Conservation (phyloP, 1,140 invertebrate genomes). For the Andrena cerasifolii region DNA sequence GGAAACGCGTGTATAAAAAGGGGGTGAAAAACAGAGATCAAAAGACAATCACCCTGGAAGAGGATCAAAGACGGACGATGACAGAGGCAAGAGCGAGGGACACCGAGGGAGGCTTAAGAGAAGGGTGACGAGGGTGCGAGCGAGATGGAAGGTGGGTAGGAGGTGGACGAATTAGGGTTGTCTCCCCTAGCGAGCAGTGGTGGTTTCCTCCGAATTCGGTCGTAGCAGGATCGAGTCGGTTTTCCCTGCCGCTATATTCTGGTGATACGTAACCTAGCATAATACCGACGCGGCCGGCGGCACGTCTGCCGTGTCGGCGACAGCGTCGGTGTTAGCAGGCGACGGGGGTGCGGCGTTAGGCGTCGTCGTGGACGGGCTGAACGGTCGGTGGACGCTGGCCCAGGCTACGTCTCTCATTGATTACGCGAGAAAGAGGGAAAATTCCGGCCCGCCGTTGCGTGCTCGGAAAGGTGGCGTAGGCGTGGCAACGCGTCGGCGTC, state of each 20-base stretch:
- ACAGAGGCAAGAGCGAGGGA: neutral
- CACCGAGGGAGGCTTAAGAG: constrained; percentile 15
- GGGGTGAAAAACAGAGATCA: constrained; percentile 31
- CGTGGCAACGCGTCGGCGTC: constrained; percentile 79
- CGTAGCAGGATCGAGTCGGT: constrained; percentile 48
- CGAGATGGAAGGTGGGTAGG: no score
- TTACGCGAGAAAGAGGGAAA: constrained; percentile 82
- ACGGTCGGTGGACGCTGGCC: constrained; percentile 70
- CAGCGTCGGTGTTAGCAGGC: constrained; percentile 48
- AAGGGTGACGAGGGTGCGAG: neutral
- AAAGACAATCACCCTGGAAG: constrained; percentile 29
- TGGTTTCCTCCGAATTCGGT: constrained; percentile 46
- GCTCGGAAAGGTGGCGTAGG: constrained; percentile 79
- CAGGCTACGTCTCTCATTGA: constrained; percentile 79
- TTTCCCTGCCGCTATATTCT: constrained; percentile 56
- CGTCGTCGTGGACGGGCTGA: constrained; percentile 65
- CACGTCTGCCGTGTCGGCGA: constrained; percentile 41
- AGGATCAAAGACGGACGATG: constrained; percentile 11
- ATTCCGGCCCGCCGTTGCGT: constrained; percentile 71
- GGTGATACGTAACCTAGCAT: constrained; percentile 62
- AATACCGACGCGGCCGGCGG: constrained; percentile 54
- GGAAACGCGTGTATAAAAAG: neutral
- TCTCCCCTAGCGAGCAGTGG: constrained; percentile 28
- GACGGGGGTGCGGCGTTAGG: constrained; percentile 48
- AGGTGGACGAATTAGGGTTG: constrained; percentile 44